Evolutionary conservation across 2,888 invertebrate species (phyloP).

Genomic region (Pollenia labialis): DNA sequence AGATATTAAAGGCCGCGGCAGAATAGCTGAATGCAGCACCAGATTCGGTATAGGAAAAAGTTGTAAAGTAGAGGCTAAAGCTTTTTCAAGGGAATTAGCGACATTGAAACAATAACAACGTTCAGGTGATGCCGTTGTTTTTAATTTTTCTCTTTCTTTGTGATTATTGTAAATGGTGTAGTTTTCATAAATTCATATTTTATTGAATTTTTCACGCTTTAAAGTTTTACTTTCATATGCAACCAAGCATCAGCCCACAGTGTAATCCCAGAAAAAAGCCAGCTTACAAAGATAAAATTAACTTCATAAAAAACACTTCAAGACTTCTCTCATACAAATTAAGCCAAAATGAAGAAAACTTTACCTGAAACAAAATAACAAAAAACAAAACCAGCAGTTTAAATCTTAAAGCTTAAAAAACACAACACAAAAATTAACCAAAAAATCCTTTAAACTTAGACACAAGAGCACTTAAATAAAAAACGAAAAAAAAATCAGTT

Average conservation of each 20-base stretch:
- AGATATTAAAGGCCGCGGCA: no score
- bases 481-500: conserved; percentile 58
- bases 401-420: conserved; percentile 14
- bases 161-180: conserved; percentile 18
- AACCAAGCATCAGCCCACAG: conserved; percentile 63
- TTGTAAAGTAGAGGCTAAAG: no score
- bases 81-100: no score
- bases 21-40: no score
- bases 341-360: conserved; percentile 64
- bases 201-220: conserved; percentile 67
- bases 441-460: conserved; percentile 66
- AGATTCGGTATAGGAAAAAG: no score
- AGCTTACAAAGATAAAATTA: conserved; percentile 44
- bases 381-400: conserved; percentile 60
- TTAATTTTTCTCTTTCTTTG: background rate
- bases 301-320: conserved; percentile 32
- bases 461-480: conserved; percentile 58
- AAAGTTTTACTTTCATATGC: conserved; percentile 45
- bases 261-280: conserved; percentile 43
- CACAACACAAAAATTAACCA: conserved; percentile 13
- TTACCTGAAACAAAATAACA: conserved; percentile 35
- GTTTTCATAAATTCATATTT: conserved; percentile 46
- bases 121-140: no score
- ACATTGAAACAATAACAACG: no score
- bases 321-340: conserved; percentile 63